Percentiles rank a stretch among this genome's conserved stretches.
These are phyloP conservation scores for Nestor notabilis DNA, from an alignment of 2,113 vertebrate genomes.

Conservation along the genomic window DNA sequence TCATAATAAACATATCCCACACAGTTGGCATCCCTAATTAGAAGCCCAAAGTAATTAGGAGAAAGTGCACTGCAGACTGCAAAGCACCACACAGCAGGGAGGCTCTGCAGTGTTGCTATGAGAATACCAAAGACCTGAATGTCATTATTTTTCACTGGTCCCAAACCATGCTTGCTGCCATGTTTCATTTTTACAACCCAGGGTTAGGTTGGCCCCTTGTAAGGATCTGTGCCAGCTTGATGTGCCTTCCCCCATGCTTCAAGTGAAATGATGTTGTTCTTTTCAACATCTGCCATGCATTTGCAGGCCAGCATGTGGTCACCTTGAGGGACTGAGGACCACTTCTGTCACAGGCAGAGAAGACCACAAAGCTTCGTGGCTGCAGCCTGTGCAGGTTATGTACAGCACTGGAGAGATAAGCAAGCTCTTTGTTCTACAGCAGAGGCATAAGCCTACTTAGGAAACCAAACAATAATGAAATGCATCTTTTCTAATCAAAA, in stretches of 20 bases:
- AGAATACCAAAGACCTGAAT: conserved; percentile 20
- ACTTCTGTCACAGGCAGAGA: background rate
- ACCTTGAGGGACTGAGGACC: background rate
- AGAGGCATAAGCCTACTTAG: background rate
- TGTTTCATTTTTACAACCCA: background rate
- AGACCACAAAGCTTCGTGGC: background rate
- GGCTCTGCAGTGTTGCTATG: background rate
- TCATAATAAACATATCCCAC: conserved; percentile 51
- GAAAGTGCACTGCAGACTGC: background rate
- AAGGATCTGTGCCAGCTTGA: background rate
- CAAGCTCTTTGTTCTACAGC: background rate
- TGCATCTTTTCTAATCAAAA: background rate
- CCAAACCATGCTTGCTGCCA: background rate
- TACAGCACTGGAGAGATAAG: background rate
- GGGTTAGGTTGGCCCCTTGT: background rate
- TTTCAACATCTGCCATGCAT: fast-evolving
- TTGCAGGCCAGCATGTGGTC: background rate
- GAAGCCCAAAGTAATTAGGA: conserved; percentile 33
- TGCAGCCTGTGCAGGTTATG: background rate
- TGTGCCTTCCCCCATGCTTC: fast-evolving
- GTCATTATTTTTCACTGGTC: conserved; percentile 5
- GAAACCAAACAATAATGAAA: background rate
- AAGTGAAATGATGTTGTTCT: fast-evolving
- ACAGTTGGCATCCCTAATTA: conserved; percentile 38
- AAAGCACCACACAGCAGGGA: background rate